Evolutionary conservation across 2,888 invertebrate species (phyloP), one percentile per base, ranked within the genome.

Genomic region (Timandra comae): DNA sequence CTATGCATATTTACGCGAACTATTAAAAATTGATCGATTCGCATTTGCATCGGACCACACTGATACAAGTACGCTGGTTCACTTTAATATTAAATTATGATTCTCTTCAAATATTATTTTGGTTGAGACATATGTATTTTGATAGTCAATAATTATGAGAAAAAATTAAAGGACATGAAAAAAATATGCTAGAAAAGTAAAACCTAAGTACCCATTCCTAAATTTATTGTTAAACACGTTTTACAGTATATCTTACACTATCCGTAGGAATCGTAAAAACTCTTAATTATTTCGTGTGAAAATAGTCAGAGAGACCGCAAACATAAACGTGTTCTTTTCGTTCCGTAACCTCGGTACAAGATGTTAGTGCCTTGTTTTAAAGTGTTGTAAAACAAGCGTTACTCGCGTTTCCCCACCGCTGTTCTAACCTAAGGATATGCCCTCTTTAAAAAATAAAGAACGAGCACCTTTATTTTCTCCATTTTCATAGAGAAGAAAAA

Each of bases 361-460:
- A 63, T 63, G 72, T 74, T 74, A 82, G 70, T 75, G 70, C 69
- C 76, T 72, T 73, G 75, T 80, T 81, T 79, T 68, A 77, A 81
- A 80, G 75, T 81, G 81, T 78, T 84, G 81, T 84, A 84, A 84
- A 84, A 80, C 71, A 70, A 74, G 60, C 70, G 71, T 73, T 69
- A 69, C 71, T 57, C 40, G 51, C 47, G 61, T 52, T 58, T 58
- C 50, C 53, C 48, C 49, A 46, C 49, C 38, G 49, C 40, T 51
- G 46, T 45, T 46, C 46, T 45, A n/a, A 56, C 55, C 45, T 46
- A 50, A 49, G 53, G 56, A 57, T 62, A 56, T 58, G 56, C 53
- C 55, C 62, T 63, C 63, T 63, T 64, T 58, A 69, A 73, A 67
- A 71, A 70, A 56, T 64, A 63, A 68, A 61, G 53, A 62, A 44